Conservation (phyloP, 2,797 vertebrate species). For the Pipistrellus pygmaeus region DNA sequence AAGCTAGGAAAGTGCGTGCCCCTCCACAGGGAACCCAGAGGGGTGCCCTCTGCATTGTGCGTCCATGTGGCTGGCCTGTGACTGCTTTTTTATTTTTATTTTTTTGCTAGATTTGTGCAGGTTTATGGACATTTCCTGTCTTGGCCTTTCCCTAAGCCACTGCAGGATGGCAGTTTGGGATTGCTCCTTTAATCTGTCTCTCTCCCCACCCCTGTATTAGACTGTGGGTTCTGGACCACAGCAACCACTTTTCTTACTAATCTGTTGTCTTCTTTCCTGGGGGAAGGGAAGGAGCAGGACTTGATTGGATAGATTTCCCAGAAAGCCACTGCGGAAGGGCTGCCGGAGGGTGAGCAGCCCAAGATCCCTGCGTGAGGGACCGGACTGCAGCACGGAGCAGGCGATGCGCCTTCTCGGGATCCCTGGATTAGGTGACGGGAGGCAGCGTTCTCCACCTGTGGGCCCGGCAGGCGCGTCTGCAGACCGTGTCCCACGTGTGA, state of each 20-base stretch:
- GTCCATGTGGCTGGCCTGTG: not conserved
- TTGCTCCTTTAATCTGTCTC: not conserved
- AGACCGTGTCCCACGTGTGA: rapidly evolving
- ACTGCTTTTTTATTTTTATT: not conserved
- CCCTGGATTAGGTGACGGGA: rapidly evolving
- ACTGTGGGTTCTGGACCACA: too few species aligned
- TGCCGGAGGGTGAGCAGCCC: too few species aligned
- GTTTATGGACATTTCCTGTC: not conserved
- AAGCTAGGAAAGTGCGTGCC: constrained; percentile 69
- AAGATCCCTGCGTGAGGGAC: not conserved
- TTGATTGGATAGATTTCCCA: not conserved
- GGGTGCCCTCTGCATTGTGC: not conserved
- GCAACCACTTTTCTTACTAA: not conserved
- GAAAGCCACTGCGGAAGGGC: not conserved
- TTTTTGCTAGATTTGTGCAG: not conserved
- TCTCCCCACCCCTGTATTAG: not conserved
- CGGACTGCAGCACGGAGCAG: rapidly evolving
- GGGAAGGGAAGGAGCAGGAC: not conserved
- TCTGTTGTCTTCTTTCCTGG: not conserved
- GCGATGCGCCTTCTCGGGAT: rapidly evolving
- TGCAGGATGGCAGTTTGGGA: not conserved
- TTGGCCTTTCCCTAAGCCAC: not conserved
- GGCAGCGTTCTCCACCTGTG: not conserved
- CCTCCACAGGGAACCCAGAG: rapidly evolving
- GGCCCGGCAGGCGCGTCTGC: not conserved